Base-by-base conservation (phyloP, 2,113 vertebrate genomes). In the Halichoeres trimaculatus region DNA sequence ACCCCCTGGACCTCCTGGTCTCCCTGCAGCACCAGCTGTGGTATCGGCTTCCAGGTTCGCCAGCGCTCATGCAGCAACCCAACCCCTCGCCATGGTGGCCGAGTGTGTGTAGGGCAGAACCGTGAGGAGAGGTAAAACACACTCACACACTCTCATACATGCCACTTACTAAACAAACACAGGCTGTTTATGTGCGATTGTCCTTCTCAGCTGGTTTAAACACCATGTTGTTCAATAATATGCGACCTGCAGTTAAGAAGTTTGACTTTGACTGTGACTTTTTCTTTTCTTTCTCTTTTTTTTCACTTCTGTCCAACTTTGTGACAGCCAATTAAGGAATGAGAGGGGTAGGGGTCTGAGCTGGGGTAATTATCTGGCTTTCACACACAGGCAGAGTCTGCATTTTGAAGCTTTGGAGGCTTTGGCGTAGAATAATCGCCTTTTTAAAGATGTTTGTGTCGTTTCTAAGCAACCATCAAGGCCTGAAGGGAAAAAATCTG, bases 51-150 rank as follows among this genome's bases (percentile, higher is more conserved):
- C 91, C 98, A 98, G 92, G 97, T 98, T 62, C 97, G 98, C 0
- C 98, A 99, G 76, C 95, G 98, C 2, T 96, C 96, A 75, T 99
- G 98, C 92, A 99, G 96, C 91, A 99, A 99, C 87, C 98, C 98
- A 14, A 96, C 95, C 0, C 98, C 98, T 17, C 94, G 97, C 16
- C 96, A 99, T 0, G 98, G 98, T 1, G 98, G 98, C 50, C 94
- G 97, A 0, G 97, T 99, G 78, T 99, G 98, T 45, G 97, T 99
- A 86, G 98, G 98, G 12, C 98, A 99, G 94, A 99, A 98, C 88
- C 96, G 97, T 0, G 98, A 99, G 86, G 97, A 99, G 80, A 96
- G 98, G 98, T 96, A 88, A 6, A 78, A 20, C 20, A 75, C 40
- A 34, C 58, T 36, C 34, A 13, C 24, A 47, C 11, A 36, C 13